Evolutionary conservation across 2,113 vertebrate species (phyloP).

Genomic region (Zosterops japonicus): DNA sequence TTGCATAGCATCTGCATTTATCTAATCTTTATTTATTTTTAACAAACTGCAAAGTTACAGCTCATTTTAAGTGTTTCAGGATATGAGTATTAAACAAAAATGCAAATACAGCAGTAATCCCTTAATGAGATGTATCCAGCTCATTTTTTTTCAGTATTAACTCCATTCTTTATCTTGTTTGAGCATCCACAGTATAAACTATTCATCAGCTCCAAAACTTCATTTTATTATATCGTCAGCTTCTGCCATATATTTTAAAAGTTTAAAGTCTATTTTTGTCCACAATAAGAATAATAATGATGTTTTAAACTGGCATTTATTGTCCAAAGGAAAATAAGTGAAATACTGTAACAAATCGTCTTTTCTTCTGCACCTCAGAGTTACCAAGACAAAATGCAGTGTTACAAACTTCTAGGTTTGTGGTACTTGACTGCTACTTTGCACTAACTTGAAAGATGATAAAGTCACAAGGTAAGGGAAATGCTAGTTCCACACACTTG

Average conservation of each 20-base stretch:
- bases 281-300: neutral
- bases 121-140: conserved; percentile 71
- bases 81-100: conserved; percentile 71
- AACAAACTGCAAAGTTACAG: conserved; percentile 68
- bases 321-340: neutral
- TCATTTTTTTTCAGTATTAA: conserved; percentile 72
- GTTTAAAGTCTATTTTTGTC: conserved; percentile 29
- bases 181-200: conserved; percentile 16
- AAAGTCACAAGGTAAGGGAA: neutral
- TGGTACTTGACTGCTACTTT: neutral
- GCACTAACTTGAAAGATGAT: neutral
- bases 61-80: conserved; percentile 69
- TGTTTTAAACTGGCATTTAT: neutral
- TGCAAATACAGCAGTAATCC: conserved; percentile 69
- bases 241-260: conserved; percentile 13
- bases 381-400: neutral
- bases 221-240: conserved; percentile 44
- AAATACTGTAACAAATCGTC: neutral
- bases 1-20: conserved; percentile 66
- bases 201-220: conserved; percentile 45
- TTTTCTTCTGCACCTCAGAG: neutral
- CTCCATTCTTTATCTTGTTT: conserved; percentile 41
- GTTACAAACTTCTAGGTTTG: neutral
- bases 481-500: neutral
- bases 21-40: conserved; percentile 68